Conservation (phyloP, 2,113 vertebrate species). For the Lasiurus borealis region DNA sequence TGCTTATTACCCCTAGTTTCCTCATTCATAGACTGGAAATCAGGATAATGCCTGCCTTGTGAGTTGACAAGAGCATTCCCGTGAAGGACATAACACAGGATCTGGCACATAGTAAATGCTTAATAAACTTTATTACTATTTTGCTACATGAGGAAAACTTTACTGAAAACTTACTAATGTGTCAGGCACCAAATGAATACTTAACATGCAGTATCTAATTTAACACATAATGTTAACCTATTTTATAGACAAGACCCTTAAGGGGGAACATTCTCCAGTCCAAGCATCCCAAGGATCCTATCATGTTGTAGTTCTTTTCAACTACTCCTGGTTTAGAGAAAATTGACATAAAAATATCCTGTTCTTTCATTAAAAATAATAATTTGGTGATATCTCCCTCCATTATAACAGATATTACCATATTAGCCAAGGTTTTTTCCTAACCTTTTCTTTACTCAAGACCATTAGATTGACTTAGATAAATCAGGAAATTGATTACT, state of each 20-base stretch:
- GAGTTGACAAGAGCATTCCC: neutral
- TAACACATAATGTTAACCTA: neutral
- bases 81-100: neutral
- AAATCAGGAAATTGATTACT: neutral
- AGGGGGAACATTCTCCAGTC: neutral
- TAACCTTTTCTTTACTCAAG: neutral
- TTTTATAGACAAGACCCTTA: neutral
- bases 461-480: neutral
- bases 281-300: neutral
- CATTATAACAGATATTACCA: neutral
- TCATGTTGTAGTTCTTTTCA: neutral
- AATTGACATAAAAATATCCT: neutral
- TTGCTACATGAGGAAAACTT: neutral
- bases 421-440: neutral
- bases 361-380: neutral
- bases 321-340: neutral
- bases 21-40: neutral
- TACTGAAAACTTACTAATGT: neutral
- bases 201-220: neutral
- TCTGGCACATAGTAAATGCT: neutral
- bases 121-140: neutral
- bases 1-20: neutral
- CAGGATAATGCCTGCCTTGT: neutral
- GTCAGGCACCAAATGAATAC: neutral
- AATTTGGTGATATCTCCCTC: conserved; percentile 3